These are phyloP conservation scores for Gymnoscopelus braueri DNA, from an alignment of 2,797 vertebrate species.

Conservation along the genomic window DNA sequence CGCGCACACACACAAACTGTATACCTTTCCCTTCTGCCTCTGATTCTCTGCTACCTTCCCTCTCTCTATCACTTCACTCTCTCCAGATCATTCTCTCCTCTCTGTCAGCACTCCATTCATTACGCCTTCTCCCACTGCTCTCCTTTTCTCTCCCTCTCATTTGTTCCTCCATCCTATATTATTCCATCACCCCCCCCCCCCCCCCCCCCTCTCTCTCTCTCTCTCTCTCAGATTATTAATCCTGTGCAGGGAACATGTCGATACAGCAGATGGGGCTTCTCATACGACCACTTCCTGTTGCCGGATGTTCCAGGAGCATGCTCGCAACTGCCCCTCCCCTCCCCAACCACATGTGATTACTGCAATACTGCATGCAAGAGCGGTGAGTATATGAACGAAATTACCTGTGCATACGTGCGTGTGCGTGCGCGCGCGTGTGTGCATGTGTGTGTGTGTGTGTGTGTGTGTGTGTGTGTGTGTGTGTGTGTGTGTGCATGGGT, in stretches of 20 bases:
- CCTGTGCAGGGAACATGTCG: conserved; percentile 59
- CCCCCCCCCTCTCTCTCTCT: background rate
- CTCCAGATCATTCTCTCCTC: background rate
- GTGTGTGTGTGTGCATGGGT: background rate
- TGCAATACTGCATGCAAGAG: no score
- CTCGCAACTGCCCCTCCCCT: no score
- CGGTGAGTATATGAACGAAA: no score
- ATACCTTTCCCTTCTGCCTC: background rate
- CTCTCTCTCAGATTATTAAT: conserved; percentile 57
- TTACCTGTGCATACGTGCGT: background rate
- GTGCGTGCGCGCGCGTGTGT: background rate
- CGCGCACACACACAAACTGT: conserved; percentile 34
- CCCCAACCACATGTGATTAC: no score
- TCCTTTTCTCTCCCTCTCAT: background rate
- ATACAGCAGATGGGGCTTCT: conserved; percentile 60
- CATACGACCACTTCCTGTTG: no score
- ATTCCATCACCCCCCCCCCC: conserved; percentile 37
- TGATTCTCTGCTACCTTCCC: background rate
- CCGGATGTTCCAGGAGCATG: no score
- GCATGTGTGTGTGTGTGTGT: background rate
- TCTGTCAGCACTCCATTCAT: background rate
- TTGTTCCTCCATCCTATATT: no score
- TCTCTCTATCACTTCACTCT: background rate
- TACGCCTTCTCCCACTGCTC: conserved; percentile 1
- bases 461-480: conserved; percentile 1